These are phyloP conservation scores for Griposia aprilina DNA, from an alignment of 2,888 invertebrate genomes.

Conservation along the genomic window DNA sequence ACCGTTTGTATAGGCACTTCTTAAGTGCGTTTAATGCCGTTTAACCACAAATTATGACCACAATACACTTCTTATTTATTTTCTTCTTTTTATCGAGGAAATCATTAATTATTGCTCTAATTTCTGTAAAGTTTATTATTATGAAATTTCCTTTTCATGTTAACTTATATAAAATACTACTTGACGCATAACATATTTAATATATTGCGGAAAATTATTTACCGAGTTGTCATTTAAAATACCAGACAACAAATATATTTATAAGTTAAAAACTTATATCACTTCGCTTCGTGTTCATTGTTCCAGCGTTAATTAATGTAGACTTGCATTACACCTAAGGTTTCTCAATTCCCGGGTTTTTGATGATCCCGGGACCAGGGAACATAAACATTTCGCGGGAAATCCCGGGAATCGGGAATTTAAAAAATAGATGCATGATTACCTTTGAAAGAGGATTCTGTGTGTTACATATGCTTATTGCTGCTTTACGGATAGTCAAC, in stretches of 20 bases:
- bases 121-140: conserved; percentile 1
- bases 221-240: background rate
- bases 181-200: background rate
- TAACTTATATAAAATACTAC: background rate
- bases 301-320: background rate
- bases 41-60: conserved; percentile 11
- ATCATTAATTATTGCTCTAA: conserved; percentile 9
- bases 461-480: too few relatives aligned
- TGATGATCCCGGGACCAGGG: too few relatives aligned
- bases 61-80: conserved; percentile 2
- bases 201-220: background rate
- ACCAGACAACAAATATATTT: background rate
- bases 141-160: conserved; percentile 6
- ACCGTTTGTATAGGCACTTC: conserved; percentile 8
- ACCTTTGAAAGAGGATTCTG: too few relatives aligned
- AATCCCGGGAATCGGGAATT: too few relatives aligned
- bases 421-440: too few relatives aligned
- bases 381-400: too few relatives aligned
- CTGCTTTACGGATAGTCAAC: too few relatives aligned
- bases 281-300: background rate
- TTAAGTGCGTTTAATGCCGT: conserved; percentile 11
- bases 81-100: conserved; percentile 25
- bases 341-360: too few relatives aligned
- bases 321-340: background rate
- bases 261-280: background rate